Evolutionary conservation across 1,140 invertebrate genomes (phyloP).

Genomic region (Lysiphlebus fabarum): DNA sequence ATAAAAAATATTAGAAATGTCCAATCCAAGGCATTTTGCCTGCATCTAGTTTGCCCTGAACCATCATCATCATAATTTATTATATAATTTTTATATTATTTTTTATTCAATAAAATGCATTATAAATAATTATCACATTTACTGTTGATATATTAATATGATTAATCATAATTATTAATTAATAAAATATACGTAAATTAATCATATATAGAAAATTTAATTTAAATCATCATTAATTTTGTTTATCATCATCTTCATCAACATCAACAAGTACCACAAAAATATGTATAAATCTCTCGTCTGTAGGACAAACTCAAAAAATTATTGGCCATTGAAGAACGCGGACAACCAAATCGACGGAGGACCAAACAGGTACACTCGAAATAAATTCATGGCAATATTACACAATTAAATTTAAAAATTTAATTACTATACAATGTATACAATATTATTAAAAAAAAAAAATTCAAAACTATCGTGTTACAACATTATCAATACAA

Average conservation of each 20-base stretch:
- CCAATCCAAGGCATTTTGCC: conserved; percentile 21
- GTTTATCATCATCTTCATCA: conserved; percentile 33
- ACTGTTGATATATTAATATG: conserved; percentile 6
- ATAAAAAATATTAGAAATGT: conserved; percentile 9
- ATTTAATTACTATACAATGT: no score
- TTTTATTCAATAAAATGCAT: no score
- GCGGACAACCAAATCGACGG: conserved; percentile 33
- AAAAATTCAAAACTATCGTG: conserved; percentile 15
- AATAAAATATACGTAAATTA: background rate
- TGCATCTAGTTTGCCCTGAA: conserved; percentile 15
- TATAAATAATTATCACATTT: background rate
- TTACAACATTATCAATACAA: no score
- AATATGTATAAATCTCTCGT: conserved; percentile 31
- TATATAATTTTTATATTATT: no score
- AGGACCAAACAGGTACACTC: conserved; percentile 47
- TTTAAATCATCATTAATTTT: conserved; percentile 23
- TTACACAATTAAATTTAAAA: no score
- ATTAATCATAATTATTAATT: conserved; percentile 1
- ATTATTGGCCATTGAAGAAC: conserved; percentile 37
- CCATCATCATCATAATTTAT: no score
- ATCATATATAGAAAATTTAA: conserved; percentile 10
- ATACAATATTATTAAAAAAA: no score
- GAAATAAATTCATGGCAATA: conserved; percentile 18
- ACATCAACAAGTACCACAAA: conserved; percentile 33
- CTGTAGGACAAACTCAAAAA: conserved; percentile 39